Conservation (phyloP, 2,113 vertebrate genomes). For the Candoia aspera region DNA sequence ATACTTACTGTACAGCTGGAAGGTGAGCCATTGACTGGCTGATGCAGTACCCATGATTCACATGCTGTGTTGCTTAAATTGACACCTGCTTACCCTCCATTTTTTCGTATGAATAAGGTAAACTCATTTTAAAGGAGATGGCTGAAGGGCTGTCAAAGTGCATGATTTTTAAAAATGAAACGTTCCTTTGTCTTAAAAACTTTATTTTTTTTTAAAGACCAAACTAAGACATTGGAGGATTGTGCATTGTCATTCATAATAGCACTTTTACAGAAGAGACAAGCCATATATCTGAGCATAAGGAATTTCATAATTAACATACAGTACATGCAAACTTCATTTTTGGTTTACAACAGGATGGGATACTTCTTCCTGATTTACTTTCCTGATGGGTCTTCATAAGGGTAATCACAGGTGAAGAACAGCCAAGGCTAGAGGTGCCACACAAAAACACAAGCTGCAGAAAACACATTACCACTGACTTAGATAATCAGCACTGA, state of each 20-base stretch:
- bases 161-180: not conserved
- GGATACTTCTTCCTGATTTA: constrained; percentile 46
- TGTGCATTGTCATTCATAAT: constrained; percentile 49
- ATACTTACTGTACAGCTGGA: not conserved
- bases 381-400: constrained; percentile 47
- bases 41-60: no score
- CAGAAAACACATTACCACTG: constrained; percentile 42
- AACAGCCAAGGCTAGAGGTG: constrained; percentile 36
- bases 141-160: not conserved
- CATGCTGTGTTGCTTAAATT: not conserved
- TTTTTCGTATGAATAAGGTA: not conserved
- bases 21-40: not conserved
- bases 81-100: no score
- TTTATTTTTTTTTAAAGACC: constrained; percentile 50
- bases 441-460: constrained; percentile 49
- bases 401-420: constrained; percentile 49
- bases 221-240: constrained; percentile 57
- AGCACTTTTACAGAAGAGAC: constrained; percentile 58
- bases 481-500: constrained; percentile 26
- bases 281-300: constrained; percentile 55
- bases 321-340: constrained; percentile 60
- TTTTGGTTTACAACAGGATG: constrained; percentile 46
- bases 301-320: constrained; percentile 55
- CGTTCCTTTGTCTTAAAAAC: constrained; percentile 37
- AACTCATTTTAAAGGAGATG: not conserved